phyloP scores from a whole-genome alignment of 2,888 invertebrate species.

The Lepidonotus clava region DNA sequence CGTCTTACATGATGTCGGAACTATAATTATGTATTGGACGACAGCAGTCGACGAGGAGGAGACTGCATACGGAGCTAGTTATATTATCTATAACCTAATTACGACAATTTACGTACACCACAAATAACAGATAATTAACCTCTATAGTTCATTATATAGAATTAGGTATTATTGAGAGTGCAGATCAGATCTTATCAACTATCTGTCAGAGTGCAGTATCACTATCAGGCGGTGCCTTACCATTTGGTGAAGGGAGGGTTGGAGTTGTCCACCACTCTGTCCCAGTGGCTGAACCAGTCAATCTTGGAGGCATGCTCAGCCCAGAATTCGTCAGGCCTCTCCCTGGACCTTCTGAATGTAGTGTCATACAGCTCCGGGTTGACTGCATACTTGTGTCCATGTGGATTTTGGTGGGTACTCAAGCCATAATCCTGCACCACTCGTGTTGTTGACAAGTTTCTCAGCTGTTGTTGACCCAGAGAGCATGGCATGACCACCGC shows the following conservation, averaged over 20 bases:
- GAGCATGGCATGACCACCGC: too few relatives aligned
- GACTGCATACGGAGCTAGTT: too few relatives aligned
- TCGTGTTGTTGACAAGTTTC: neutral
- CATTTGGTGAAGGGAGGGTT: slow-evolving; percentile 94
- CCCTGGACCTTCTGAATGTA: slow-evolving; percentile 69
- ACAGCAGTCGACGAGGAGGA: too few relatives aligned
- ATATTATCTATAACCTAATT: too few relatives aligned
- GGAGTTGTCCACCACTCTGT: slow-evolving; percentile 90
- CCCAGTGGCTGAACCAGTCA: slow-evolving; percentile 92
- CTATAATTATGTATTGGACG: too few relatives aligned
- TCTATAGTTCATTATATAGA: too few relatives aligned
- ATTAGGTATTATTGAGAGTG: neutral
- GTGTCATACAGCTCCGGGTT: slow-evolving; percentile 67
- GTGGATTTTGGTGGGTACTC: neutral
- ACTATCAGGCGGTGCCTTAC: slow-evolving; percentile 82
- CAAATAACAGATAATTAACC: too few relatives aligned
- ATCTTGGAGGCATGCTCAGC: slow-evolving; percentile 87
- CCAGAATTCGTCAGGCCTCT: slow-evolving; percentile 91
- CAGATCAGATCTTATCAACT: neutral
- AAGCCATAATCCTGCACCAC: neutral
- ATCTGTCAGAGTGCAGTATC: neutral
- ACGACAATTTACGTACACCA: too few relatives aligned
- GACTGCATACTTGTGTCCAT: slow-evolving; percentile 32
- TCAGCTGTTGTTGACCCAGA: too few relatives aligned
- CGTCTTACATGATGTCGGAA: too few relatives aligned